Evolutionary conservation across 2,113 vertebrate species (phyloP).

Genomic region (Gorsachius goisagi): DNA sequence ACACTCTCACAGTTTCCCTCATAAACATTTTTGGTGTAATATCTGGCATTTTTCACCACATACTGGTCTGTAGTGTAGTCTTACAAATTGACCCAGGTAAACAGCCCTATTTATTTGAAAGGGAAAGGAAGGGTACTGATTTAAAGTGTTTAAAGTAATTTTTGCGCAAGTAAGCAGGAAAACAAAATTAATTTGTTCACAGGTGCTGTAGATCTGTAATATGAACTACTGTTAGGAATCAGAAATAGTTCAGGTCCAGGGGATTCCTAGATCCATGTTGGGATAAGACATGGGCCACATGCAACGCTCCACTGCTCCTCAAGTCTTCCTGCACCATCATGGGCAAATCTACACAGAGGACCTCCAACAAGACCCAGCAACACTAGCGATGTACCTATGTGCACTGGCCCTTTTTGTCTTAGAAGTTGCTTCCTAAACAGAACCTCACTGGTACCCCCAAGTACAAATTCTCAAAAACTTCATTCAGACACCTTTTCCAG

Average conservation of each 20-base stretch:
- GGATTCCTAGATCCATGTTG: background rate
- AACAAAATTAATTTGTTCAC: background rate
- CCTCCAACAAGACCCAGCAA: background rate
- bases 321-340: background rate
- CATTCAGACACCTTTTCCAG: background rate
- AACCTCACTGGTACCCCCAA: background rate
- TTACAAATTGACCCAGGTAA: background rate
- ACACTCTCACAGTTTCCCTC: background rate
- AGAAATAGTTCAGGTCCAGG: background rate
- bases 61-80: background rate
- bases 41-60: background rate
- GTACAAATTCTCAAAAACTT: background rate
- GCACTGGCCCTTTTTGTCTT: background rate
- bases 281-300: background rate
- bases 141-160: background rate
- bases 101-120: background rate
- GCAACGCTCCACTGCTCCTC: background rate
- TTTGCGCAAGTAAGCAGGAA: background rate
- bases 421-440: background rate
- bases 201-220: background rate
- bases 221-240: background rate
- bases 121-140: background rate
- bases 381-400: rapidly evolving
- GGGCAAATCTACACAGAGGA: rapidly evolving
- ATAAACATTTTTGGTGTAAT: background rate